These are phyloP conservation scores for Crypturellus undulatus DNA, from an alignment of 2,113 vertebrate species.

Conservation along the genomic window DNA sequence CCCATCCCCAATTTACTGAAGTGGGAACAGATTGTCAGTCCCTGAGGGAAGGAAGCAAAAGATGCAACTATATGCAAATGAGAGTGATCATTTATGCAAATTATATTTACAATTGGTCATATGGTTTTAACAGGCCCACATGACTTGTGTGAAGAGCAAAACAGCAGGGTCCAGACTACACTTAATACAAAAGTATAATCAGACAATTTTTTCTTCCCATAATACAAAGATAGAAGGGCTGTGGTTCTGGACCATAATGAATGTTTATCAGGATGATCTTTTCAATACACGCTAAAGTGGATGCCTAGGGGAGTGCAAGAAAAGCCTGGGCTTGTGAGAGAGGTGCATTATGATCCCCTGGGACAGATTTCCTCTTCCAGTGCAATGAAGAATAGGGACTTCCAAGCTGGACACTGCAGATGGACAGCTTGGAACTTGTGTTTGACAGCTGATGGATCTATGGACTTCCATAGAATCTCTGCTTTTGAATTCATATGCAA, in stretches of 20 bases:
- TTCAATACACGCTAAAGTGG: not conserved
- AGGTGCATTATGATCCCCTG: not conserved
- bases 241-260: not conserved
- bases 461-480: not conserved
- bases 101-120: conserved; percentile 29
- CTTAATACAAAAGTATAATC: not conserved
- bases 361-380: not conserved
- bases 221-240: not conserved
- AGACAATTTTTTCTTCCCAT: fast-evolving
- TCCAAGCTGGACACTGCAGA: not conserved
- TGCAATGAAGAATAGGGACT: not conserved
- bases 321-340: not conserved
- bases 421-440: too few species aligned
- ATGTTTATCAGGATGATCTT: not conserved
- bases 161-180: not conserved
- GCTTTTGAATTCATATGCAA: not conserved
- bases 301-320: not conserved
- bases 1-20: not conserved
- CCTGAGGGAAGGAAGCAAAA: conserved; percentile 23
- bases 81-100: conserved; percentile 17
- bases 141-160: not conserved
- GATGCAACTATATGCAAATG: conserved; percentile 45
- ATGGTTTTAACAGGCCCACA: not conserved
- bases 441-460: not conserved
- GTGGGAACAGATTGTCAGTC: conserved; percentile 50